These are phyloP conservation scores for Gandaritis pyraliata DNA, from an alignment of 2,888 invertebrate species.

Conservation along the genomic window DNA sequence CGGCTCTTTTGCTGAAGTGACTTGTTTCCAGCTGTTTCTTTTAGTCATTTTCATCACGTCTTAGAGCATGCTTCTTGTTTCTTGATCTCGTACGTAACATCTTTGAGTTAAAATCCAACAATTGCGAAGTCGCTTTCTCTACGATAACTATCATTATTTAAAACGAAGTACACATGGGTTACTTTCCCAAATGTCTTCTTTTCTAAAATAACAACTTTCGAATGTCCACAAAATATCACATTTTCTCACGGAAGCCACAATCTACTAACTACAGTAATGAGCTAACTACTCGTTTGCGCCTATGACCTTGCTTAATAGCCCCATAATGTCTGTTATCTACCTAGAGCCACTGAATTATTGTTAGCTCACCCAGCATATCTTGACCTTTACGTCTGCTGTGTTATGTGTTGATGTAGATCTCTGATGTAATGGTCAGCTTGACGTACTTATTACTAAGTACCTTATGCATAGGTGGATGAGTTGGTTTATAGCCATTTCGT, in stretches of 20 bases:
- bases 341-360: conserved; percentile 46
- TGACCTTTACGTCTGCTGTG: conserved; percentile 29
- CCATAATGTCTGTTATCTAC: conserved; percentile 46
- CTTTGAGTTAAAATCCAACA: too few species aligned
- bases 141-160: too few species aligned
- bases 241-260: not conserved
- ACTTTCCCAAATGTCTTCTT: too few species aligned
- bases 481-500: not conserved
- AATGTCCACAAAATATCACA: too few species aligned
- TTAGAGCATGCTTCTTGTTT: too few species aligned
- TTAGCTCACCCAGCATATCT: conserved; percentile 30
- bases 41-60: too few species aligned
- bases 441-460: not conserved
- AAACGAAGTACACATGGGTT: too few species aligned
- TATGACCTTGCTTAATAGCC: conserved; percentile 44
- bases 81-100: too few species aligned
- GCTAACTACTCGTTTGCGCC: conserved; percentile 19
- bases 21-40: too few species aligned
- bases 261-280: conserved; percentile 4
- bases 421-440: conserved; percentile 22
- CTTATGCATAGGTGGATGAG: conserved; percentile 4
- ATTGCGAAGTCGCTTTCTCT: too few species aligned
- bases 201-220: too few species aligned
- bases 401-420: conserved; percentile 24
- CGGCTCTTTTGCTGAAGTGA: too few species aligned